Evolutionary conservation across 2,888 invertebrate genomes (phyloP).

Genomic region (Sinohyriopsis cumingii): DNA sequence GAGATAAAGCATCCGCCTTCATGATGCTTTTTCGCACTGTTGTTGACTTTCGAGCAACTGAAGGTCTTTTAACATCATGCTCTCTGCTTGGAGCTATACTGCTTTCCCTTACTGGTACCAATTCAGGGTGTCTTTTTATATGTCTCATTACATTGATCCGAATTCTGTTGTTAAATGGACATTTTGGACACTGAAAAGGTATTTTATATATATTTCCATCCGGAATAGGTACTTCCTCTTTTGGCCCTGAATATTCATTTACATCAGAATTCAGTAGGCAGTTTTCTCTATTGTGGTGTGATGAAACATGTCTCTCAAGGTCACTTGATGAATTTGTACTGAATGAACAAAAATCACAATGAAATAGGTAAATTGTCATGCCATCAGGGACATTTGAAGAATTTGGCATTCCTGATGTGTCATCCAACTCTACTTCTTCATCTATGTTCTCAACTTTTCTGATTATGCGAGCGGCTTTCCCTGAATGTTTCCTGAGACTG

Average conservation of each 20-base stretch:
- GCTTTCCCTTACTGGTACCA: conserved; percentile 29
- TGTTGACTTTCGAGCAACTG: too few relatives aligned
- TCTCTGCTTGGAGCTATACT: too few relatives aligned
- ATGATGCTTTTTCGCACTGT: too few relatives aligned
- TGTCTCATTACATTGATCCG: conserved; percentile 41
- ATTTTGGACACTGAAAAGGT: conserved; percentile 49
- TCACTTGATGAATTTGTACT: conserved; percentile 12
- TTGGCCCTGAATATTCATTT: conserved; percentile 6
- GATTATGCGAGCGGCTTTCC: conserved; percentile 29
- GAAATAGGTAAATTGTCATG: conserved; percentile 19
- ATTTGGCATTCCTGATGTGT: too few relatives aligned
- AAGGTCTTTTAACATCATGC: too few relatives aligned
- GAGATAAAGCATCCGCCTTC: too few relatives aligned
- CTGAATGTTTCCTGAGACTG: conserved; percentile 34
- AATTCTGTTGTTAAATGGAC: conserved; percentile 40
- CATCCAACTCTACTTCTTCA: too few relatives aligned
- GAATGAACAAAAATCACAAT: conserved; percentile 26
- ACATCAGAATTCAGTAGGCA: too few relatives aligned
- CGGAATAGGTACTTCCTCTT: conserved; percentile 37
- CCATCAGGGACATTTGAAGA: not conserved
- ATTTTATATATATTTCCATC: conserved; percentile 47
- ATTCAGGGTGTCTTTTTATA: conserved; percentile 39
- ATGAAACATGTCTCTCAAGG: conserved; percentile 8
- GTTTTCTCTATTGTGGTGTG: conserved; percentile 2
- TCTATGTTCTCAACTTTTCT: conserved; percentile 36